These are phyloP conservation scores for Phymorhynchus buccinoides DNA, from an alignment of 1,140 invertebrate species.

Conservation along the genomic window DNA sequence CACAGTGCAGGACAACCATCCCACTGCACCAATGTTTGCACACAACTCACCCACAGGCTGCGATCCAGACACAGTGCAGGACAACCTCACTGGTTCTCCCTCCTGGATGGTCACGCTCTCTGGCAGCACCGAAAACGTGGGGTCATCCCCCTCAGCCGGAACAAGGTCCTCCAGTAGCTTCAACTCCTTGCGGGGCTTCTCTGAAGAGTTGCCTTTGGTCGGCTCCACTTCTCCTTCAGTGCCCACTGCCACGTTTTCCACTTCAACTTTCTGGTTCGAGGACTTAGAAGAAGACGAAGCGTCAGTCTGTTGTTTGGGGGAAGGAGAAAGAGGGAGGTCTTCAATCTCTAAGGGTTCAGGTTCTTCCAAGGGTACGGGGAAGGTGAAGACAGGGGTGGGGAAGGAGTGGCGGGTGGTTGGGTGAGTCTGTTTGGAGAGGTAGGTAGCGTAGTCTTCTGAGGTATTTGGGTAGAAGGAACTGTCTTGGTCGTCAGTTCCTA, in stretches of 20 bases:
- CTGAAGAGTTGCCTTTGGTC: conserved; percentile 40
- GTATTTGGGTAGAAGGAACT: too few relatives aligned
- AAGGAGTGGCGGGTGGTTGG: too few relatives aligned
- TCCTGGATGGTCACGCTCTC: conserved; percentile 61
- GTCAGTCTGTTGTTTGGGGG: conserved; percentile 3
- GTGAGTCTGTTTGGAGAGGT: too few relatives aligned
- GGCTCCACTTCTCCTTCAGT: conserved; percentile 18
- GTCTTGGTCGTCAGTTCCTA: too few relatives aligned
- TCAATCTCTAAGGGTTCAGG: conserved; percentile 15
- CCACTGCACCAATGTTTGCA: too few relatives aligned
- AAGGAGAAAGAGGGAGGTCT: too few relatives aligned
- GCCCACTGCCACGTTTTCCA: conserved; percentile 21
- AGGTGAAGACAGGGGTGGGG: neutral
- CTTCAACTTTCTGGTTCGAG: neutral
- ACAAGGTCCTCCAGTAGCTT: conserved; percentile 60
- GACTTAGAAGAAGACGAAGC: neutral
- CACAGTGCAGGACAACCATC: too few relatives aligned
- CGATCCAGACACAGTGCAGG: conserved; percentile 63
- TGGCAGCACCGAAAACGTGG: conserved; percentile 64
- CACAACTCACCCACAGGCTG: conserved; percentile 62
- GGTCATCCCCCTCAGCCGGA: conserved; percentile 64
- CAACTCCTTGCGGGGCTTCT: conserved; percentile 43
- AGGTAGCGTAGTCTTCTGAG: too few relatives aligned
- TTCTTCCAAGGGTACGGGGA: neutral
- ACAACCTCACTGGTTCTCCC: conserved; percentile 66